Evolutionary conservation across 2,888 invertebrate genomes (phyloP).

Genomic region (Ormyrus thymus): DNA sequence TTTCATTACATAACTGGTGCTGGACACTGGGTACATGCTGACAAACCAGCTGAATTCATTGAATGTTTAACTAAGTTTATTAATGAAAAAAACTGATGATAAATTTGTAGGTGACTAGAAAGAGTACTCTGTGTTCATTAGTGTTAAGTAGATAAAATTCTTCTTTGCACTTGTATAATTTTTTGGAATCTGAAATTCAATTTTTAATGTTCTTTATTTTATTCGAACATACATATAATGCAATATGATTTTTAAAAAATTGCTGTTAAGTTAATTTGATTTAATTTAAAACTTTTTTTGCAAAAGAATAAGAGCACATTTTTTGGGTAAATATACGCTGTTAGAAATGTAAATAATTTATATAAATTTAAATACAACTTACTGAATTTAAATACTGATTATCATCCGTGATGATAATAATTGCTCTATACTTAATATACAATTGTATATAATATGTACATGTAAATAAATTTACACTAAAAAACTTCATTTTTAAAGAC

Average conservation of each 20-base stretch:
- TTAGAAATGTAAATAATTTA: slow-evolving; percentile 53
- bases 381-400: slow-evolving; percentile 18
- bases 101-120: slow-evolving; percentile 35
- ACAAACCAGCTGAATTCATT: slow-evolving; percentile 88
- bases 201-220: slow-evolving; percentile 9
- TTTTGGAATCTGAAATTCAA: not conserved
- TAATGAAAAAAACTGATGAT: slow-evolving; percentile 63
- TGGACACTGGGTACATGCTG: slow-evolving; percentile 96
- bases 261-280: slow-evolving; percentile 40
- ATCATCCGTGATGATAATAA: slow-evolving; percentile 47
- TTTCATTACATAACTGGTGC: slow-evolving; percentile 86
- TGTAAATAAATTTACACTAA: slow-evolving; percentile 54
- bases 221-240: slow-evolving; percentile 18
- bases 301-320: slow-evolving; percentile 13
- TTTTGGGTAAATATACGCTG: slow-evolving; percentile 38
- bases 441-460: slow-evolving; percentile 56
- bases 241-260: slow-evolving; percentile 24
- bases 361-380: slow-evolving; percentile 45
- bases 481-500: slow-evolving; percentile 36
- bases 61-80: slow-evolving; percentile 81
- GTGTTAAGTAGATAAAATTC: slow-evolving; percentile 39
- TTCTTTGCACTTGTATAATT: not conserved
- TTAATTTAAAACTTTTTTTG: slow-evolving; percentile 34
- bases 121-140: slow-evolving; percentile 52
- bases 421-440: slow-evolving; percentile 47